Evolutionary conservation across 2,888 invertebrate species (phyloP), one percentile per base, ranked within the genome.

Genomic region (Mimas tiliae): DNA sequence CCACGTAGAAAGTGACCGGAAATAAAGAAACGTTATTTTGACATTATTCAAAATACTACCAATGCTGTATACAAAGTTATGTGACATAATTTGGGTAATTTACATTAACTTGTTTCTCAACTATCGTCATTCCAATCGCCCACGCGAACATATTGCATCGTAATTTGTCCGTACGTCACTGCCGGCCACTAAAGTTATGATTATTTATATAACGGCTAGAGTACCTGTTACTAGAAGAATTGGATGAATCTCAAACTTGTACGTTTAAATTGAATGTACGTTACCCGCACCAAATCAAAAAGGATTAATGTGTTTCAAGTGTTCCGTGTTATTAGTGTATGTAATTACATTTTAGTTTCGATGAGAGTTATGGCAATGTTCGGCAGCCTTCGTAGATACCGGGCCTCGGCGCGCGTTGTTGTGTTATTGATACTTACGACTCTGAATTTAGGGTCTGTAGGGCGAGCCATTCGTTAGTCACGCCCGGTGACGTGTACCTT

Each of bases 381-480:
- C 86, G 85, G 88, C 85, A 87, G 87, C 83, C 82, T 85, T 82
- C 85, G 89, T 82, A 81, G 90, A 86, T 85, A 84, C 81, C 81
- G 82, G 81, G 82, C 82, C 75, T 76, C 81, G 58, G 58, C 58
- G 58, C 75, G 58, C 58, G 58, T 75, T 78, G 82, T 83, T 83
- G 83, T 82, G 83, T 85, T 86, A 84, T 82, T 89, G 90, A 93
- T 93, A 93, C 93, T 93, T 93, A 93, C 93, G 93, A 90, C 91
- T 93, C 91, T 81, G 93, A 89, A 93, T 92, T 93, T 85, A 93
- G 91, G 92, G 91, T 92, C 91, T 93, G 93, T 89, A 93, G 93
- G 89, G 93, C 93, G 92, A 93, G 92, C 93, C 93, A 93, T 93
- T 93, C 93, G 91, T 93, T 93, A 88, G 91, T 91, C 91, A 92